Percentiles rank a stretch among this genome's conserved stretches.
phyloP scores from a whole-genome alignment of 1,140 invertebrate species.

The Grapholita molesta region DNA sequence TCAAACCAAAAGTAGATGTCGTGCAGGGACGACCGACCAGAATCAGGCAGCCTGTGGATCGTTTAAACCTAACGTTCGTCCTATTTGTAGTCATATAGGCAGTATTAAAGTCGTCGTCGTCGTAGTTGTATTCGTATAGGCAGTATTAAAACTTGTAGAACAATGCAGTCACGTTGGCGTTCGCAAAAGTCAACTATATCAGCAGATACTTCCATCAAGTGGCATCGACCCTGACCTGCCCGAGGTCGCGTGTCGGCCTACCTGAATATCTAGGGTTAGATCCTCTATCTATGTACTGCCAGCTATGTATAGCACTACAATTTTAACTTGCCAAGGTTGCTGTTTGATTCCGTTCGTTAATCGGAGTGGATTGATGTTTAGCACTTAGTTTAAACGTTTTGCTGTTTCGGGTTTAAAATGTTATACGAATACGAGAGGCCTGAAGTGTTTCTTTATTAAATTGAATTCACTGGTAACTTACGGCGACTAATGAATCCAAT shows the following conservation, averaged over 20 bases:
- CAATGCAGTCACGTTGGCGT: constrained; percentile 18
- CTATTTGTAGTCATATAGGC: too few species aligned
- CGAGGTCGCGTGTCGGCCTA: constrained; percentile 43
- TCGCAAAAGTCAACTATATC: constrained; percentile 33
- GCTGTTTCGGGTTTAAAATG: neutral
- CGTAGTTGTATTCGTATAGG: too few species aligned
- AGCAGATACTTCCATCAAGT: constrained; percentile 8
- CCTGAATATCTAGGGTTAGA: constrained; percentile 38
- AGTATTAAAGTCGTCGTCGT: too few species aligned
- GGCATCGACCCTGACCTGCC: constrained; percentile 43
- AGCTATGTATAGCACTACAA: constrained; percentile 18
- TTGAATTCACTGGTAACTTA: too few species aligned
- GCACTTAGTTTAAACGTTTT: neutral
- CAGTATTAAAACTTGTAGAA: neutral
- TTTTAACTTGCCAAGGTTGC: constrained; percentile 13
- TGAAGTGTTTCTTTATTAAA: too few species aligned
- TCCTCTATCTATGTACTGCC: constrained; percentile 27
- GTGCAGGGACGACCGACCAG: too few species aligned
- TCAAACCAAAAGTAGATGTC: too few species aligned
- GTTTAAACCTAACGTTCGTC: too few species aligned
- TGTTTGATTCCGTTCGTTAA: constrained; percentile 8
- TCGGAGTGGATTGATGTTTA: constrained; percentile 9
- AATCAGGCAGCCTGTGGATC: too few species aligned
- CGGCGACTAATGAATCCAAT: too few species aligned
- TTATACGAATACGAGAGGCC: neutral